Percentiles rank a stretch among this genome's conserved stretches.
Evolutionary conservation across 2,113 vertebrate species (phyloP).

Genomic region (Gavia stellata): DNA sequence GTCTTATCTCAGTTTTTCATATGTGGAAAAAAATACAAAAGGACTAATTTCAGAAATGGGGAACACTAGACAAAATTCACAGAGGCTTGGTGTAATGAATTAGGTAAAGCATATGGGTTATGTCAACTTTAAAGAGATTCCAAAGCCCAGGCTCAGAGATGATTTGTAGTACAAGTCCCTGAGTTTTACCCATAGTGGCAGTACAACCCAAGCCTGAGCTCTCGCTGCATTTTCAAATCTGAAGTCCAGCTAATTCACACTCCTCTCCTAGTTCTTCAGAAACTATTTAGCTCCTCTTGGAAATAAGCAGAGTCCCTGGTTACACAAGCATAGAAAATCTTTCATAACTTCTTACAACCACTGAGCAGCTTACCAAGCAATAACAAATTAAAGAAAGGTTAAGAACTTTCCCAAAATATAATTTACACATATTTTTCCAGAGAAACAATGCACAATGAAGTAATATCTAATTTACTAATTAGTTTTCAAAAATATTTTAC

Average conservation of each 20-base stretch:
- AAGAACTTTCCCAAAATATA: background rate
- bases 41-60: background rate
- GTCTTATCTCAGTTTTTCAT: conserved; percentile 12
- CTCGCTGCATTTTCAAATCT: background rate
- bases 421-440: background rate
- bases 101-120: background rate
- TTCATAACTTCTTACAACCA: background rate
- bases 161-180: background rate
- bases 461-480: background rate
- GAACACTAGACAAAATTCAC: background rate
- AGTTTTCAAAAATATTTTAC: background rate
- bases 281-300: background rate
- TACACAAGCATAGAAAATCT: background rate
- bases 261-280: background rate
- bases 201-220: background rate
- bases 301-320: background rate
- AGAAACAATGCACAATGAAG: background rate
- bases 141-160: background rate
- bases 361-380: background rate
- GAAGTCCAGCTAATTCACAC: background rate
- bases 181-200: background rate
- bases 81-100: background rate
- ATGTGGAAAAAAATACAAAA: background rate
- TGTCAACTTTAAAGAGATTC: background rate
- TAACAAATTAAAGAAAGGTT: background rate